These are phyloP conservation scores for Dascillus cervinus DNA, from an alignment of 2,888 invertebrate genomes.

Conservation along the genomic window DNA sequence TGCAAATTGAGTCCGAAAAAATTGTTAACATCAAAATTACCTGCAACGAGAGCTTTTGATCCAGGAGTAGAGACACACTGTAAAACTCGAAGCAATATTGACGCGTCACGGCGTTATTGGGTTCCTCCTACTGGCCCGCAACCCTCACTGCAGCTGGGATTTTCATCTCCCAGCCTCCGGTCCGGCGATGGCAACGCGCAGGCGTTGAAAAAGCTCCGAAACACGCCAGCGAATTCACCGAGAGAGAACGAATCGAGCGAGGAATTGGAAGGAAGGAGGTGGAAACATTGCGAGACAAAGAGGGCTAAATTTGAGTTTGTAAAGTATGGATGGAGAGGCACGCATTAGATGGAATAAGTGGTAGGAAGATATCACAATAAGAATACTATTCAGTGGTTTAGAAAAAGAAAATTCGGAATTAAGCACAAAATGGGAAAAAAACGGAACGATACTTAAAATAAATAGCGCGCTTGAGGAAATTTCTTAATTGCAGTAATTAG, in stretches of 20 bases:
- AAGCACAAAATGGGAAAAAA: too few relatives aligned
- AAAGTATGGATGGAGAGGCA: too few relatives aligned
- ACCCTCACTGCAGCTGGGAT: conserved; percentile 34
- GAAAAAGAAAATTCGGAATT: too few relatives aligned
- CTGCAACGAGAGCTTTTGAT: conserved; percentile 10
- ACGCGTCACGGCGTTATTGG: conserved; percentile 22
- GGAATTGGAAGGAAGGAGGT: conserved; percentile 11
- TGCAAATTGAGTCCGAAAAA: too few relatives aligned
- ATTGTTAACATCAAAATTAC: conserved; percentile 11
- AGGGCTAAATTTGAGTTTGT: too few relatives aligned
- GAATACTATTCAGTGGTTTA: too few relatives aligned
- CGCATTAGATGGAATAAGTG: too few relatives aligned
- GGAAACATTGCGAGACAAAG: too few relatives aligned
- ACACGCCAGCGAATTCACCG: neutral
- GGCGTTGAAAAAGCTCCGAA: conserved; percentile 15
- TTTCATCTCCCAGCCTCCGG: conserved; percentile 17
- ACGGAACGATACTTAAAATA: too few relatives aligned
- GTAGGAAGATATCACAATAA: too few relatives aligned
- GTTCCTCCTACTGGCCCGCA: conserved; percentile 26
- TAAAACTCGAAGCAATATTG: conserved; percentile 15
- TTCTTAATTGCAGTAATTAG: too few relatives aligned
- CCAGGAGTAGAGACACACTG: conserved; percentile 3
- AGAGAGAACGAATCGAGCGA: conserved; percentile 10
- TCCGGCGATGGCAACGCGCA: conserved; percentile 14
- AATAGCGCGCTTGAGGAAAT: too few relatives aligned